These are phyloP conservation scores for Brenthis hecate DNA, from an alignment of 2,888 invertebrate species.

Conservation along the genomic window DNA sequence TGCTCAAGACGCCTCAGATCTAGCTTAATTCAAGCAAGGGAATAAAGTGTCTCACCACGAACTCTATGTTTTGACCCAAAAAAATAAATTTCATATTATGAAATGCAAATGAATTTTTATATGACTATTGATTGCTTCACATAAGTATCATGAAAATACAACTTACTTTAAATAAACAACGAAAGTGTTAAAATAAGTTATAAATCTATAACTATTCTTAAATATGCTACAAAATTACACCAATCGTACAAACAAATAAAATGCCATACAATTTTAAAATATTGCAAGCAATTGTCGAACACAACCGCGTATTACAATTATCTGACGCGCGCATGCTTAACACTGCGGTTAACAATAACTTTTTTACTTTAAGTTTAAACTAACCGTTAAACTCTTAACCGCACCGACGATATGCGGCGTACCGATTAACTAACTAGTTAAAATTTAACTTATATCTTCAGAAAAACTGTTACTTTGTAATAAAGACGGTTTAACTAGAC, in stretches of 20 bases:
- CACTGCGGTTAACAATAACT: constrained; percentile 55
- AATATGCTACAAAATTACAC: background rate
- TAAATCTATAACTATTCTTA: background rate
- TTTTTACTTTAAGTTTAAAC: constrained; percentile 56
- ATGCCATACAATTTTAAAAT: constrained; percentile 1
- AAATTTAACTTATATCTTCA: constrained; percentile 7
- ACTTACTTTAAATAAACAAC: background rate
- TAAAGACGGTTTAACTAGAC: constrained; percentile 7
- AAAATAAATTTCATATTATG: too few species aligned
- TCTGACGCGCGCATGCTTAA: constrained; percentile 52
- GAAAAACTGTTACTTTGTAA: constrained; percentile 2
- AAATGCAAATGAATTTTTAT: too few species aligned
- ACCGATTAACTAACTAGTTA: constrained; percentile 27
- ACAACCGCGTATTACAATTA: constrained; percentile 55
- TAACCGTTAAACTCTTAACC: constrained; percentile 64
- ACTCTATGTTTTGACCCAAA: too few species aligned
- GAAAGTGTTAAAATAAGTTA: background rate
- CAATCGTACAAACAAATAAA: constrained; percentile 1
- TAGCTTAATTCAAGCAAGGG: too few species aligned
- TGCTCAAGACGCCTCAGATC: too few species aligned
- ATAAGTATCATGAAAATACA: too few species aligned
- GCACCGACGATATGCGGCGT: constrained; percentile 44
- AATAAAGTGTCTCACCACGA: too few species aligned
- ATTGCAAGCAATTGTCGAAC: constrained; percentile 26
- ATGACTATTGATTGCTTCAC: too few species aligned